Evolutionary conservation across 2,797 vertebrate genomes (phyloP).

Genomic region (Erpetoichthys calabaricus): DNA sequence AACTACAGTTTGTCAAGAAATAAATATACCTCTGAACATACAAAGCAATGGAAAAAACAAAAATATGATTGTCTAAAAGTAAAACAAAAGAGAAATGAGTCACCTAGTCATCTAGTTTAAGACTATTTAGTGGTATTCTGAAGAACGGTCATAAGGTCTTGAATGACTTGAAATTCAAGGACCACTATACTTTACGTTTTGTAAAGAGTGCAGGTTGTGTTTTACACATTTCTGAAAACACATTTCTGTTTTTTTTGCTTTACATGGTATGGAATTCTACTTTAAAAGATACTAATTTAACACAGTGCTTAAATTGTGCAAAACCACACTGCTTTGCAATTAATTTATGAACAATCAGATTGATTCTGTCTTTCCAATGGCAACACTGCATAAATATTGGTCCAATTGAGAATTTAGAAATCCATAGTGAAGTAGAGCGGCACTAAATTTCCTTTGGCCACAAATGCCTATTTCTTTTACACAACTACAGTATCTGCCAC

Average conservation of each 20-base stretch:
- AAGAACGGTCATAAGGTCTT: conserved; percentile 32
- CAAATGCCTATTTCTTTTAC: too few species aligned
- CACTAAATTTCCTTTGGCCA: too few species aligned
- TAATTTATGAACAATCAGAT: conserved; percentile 10
- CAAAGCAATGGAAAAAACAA: conserved; percentile 61
- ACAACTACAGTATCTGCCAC: background rate
- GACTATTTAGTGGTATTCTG: conserved; percentile 75
- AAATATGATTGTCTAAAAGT: conserved; percentile 97
- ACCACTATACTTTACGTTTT: conserved; percentile 40
- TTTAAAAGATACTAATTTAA: conserved; percentile 13
- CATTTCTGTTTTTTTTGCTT: conserved; percentile 31
- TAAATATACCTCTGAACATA: conserved; percentile 95
- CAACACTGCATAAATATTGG: too few species aligned
- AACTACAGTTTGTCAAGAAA: conserved; percentile 96
- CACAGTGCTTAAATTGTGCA: conserved; percentile 53
- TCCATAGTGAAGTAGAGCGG: too few species aligned
- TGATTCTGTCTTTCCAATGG: too few species aligned
- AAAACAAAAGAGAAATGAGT: conserved; percentile 78
- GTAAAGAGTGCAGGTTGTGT: conserved; percentile 21
- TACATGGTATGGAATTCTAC: background rate
- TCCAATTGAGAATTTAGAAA: too few species aligned
- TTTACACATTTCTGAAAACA: conserved; percentile 40
- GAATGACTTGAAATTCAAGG: conserved; percentile 36
- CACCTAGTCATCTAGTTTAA: conserved; percentile 64
- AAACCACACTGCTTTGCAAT: conserved; percentile 36